These are phyloP conservation scores for Clarias fuscus DNA, from an alignment of 2,797 vertebrate species.

Conservation along the genomic window DNA sequence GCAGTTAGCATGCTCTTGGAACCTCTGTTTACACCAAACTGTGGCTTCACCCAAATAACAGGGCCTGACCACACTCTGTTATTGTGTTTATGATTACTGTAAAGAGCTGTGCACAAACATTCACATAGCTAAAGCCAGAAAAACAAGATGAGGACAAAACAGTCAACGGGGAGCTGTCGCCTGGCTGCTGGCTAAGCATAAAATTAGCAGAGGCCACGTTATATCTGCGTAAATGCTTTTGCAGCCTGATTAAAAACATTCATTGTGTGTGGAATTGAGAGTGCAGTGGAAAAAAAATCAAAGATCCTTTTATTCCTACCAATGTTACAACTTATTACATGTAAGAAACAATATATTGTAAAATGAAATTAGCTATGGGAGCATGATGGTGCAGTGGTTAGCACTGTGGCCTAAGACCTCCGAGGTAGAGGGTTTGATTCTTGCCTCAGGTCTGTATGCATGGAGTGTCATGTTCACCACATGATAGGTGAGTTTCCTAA, in stretches of 20 bases:
- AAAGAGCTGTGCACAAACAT: conserved; percentile 41
- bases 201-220: conserved; percentile 32
- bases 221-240: conserved; percentile 7
- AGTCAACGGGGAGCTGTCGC: conserved; percentile 18
- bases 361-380: background rate
- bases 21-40: conserved; percentile 54
- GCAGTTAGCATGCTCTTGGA: conserved; percentile 40
- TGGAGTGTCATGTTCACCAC: too few relatives aligned
- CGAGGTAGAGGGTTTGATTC: too few relatives aligned
- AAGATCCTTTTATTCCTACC: background rate
- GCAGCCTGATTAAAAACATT: conserved; percentile 29
- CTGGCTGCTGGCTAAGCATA: conserved; percentile 22
- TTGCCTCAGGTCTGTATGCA: too few relatives aligned
- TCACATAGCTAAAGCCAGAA: conserved; percentile 32
- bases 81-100: conserved; percentile 52
- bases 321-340: background rate
- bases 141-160: conserved; percentile 39
- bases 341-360: background rate
- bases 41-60: conserved; percentile 48
- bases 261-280: background rate
- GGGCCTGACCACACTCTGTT: conserved; percentile 41
- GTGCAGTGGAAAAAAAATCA: background rate
- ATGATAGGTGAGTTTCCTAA: too few relatives aligned
- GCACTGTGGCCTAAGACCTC: too few relatives aligned
- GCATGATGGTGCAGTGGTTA: too few relatives aligned